phyloP scores from a whole-genome alignment of 2,797 vertebrate species.

The Apogon talboti region DNA sequence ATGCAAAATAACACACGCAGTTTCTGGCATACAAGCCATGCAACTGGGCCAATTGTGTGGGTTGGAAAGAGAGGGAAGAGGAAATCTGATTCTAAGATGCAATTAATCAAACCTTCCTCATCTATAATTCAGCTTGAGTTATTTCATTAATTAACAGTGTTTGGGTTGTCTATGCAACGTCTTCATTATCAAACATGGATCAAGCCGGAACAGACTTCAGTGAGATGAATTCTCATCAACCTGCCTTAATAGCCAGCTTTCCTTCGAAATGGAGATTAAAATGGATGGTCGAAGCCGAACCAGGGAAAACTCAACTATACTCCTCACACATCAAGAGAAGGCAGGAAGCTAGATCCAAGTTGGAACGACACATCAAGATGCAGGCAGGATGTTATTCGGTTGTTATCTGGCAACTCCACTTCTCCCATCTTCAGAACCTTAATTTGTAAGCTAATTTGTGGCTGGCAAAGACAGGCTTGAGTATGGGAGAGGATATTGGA shows the following conservation, averaged over 20 bases:
- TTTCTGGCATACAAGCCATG: slow-evolving; percentile 30
- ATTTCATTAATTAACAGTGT: slow-evolving; percentile 78
- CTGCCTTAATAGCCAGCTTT: slow-evolving; percentile 38
- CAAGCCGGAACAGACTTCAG: slow-evolving; percentile 50
- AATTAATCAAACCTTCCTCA: slow-evolving; percentile 74
- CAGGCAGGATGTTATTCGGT: slow-evolving; percentile 73
- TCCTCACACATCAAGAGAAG: slow-evolving; percentile 58
- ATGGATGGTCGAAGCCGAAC: slow-evolving; percentile 42
- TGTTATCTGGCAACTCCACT: slow-evolving; percentile 71
- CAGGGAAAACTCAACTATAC: slow-evolving; percentile 40
- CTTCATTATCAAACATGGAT: slow-evolving; percentile 73
- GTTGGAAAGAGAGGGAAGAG: slow-evolving; percentile 26
- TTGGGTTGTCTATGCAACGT: slow-evolving; percentile 67
- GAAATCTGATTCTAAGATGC: slow-evolving; percentile 43
- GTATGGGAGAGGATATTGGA: slow-evolving; percentile 81
- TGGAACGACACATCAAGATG: slow-evolving; percentile 69
- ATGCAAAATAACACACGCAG: slow-evolving; percentile 3
- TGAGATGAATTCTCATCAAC: slow-evolving; percentile 58
- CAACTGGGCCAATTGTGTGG: slow-evolving; percentile 41
- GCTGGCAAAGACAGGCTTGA: slow-evolving; percentile 67
- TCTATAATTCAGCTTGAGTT: slow-evolving; percentile 77
- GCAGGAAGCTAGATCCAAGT: slow-evolving; percentile 67
- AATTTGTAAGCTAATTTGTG: slow-evolving; percentile 83
- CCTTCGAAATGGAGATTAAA: slow-evolving; percentile 46
- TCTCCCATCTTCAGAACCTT: slow-evolving; percentile 70